Conservation (phyloP, 2,888 invertebrate genomes). For the Homarus gammarus region DNA sequence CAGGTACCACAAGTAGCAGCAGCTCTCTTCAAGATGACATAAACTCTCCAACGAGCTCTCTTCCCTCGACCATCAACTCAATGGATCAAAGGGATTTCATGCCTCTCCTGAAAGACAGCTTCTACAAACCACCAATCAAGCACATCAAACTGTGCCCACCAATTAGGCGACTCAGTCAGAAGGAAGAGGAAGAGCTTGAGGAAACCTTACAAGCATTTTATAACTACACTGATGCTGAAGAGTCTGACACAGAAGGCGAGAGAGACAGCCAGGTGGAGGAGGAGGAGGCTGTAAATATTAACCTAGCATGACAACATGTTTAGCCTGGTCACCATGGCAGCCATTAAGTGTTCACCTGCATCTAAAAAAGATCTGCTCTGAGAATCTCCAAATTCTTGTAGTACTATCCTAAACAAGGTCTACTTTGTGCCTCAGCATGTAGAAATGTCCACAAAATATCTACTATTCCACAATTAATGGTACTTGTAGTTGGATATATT, state of each 20-base stretch:
- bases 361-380: not conserved
- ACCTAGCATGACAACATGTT: not conserved
- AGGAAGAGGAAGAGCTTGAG: constrained; percentile 13
- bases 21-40: constrained; percentile 6
- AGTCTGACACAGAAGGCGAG: constrained; percentile 18
- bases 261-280: constrained; percentile 20
- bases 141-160: not conserved
- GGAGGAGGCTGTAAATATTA: not conserved
- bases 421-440: not conserved
- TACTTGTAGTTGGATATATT: not conserved
- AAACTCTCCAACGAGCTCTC: constrained; percentile 4
- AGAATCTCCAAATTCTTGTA: not conserved
- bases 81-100: constrained; percentile 18
- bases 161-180: constrained; percentile 3
- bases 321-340: not conserved
- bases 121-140: not conserved
- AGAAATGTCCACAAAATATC: not conserved
- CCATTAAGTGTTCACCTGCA: not conserved
- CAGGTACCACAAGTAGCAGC: not conserved
- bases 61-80: not conserved
- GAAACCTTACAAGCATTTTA: constrained; percentile 11
- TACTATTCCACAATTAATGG: not conserved
- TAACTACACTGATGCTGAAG: not conserved
- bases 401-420: not conserved
- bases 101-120: constrained; percentile 26